Evolutionary conservation across 2,797 vertebrate species (phyloP), one percentile per base, ranked within the genome.

Genomic region (Eremophila alpestris): DNA sequence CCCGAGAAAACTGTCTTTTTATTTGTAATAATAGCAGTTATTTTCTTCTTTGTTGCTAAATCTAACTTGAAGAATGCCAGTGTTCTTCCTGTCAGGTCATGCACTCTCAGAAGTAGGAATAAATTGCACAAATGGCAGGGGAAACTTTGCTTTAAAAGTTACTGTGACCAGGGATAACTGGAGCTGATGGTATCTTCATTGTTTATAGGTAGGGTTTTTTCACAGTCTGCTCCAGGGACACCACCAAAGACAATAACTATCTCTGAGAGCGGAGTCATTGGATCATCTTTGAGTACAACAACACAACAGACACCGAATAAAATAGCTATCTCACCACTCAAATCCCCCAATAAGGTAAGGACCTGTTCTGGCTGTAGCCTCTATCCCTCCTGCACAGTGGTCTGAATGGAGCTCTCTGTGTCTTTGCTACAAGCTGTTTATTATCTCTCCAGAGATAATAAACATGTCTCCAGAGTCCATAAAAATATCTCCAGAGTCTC

Each of bases 311-410:
- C 99, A 51, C 96, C 98, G 20, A 98, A 98, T 97, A 99, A 99
- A 98, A 99, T 99, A 71, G 99, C 99, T 60, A 99, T 99, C 95
- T 99, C 99, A 3, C 99, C 99, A 26, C 98, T 99, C 45, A 99
- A 99, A 97, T 99, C 98, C 62, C 99, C 99, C 95, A 99, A 98
- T 98, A 99, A 99, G 99, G 99, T 99, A 97, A 98, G 96, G 93
- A 81, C 43, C 45, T 58, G 26, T 83, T 59, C 77, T 63, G 59
- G 40, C 59, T 73, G 70, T 55, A 86, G 59, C 22, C 41, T 75
- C 40, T 78, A 1, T 78, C 41, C 17, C 12, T 90, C 40, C 83
- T 86, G 65, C 73, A 51, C 62, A 58, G 38, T 81, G 46, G 7
- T 88, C 67, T 87, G 45, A 84, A 59, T 52, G 70, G 70, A 89